phyloP scores from a whole-genome alignment of 1,140 invertebrate genomes.

The Laupala kohalensis region DNA sequence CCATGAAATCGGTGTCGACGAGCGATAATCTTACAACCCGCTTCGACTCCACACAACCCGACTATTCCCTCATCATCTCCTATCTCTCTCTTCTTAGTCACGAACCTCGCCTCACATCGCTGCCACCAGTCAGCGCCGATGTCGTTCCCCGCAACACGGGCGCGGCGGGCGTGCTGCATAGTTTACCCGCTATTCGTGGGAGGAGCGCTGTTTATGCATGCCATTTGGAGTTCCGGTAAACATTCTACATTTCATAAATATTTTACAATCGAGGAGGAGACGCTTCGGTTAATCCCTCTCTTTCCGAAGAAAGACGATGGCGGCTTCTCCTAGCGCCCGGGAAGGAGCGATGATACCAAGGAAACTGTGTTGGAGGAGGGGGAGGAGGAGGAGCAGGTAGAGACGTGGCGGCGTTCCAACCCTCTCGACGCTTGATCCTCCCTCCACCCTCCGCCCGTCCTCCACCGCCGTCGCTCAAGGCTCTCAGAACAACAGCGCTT shows the following conservation, averaged over 20 bases:
- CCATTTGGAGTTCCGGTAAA: not conserved
- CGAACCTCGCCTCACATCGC: no score
- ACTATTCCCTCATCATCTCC: no score
- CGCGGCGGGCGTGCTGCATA: not conserved
- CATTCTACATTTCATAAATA: not conserved
- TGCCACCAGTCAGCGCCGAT: no score
- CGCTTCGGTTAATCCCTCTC: not conserved
- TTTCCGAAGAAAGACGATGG: not conserved
- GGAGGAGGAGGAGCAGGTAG: not conserved
- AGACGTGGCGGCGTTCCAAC: not conserved
- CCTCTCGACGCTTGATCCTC: not conserved
- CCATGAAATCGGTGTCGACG: not conserved
- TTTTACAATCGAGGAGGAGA: not conserved
- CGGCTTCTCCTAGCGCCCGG: not conserved
- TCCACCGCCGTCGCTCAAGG: not conserved
- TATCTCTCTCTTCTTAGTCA: no score
- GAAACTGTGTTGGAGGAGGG: not conserved
- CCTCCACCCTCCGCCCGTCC: no score
- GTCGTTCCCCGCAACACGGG: no score
- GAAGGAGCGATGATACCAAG: not conserved
- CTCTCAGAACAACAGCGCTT: not conserved
- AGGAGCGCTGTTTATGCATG: not conserved
- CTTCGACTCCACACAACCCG: no score
- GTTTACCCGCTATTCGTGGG: not conserved
- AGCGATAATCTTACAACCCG: not conserved